These are phyloP conservation scores for Parotocinclus haroldoi DNA, from an alignment of 2,797 vertebrate species.

Conservation along the genomic window DNA sequence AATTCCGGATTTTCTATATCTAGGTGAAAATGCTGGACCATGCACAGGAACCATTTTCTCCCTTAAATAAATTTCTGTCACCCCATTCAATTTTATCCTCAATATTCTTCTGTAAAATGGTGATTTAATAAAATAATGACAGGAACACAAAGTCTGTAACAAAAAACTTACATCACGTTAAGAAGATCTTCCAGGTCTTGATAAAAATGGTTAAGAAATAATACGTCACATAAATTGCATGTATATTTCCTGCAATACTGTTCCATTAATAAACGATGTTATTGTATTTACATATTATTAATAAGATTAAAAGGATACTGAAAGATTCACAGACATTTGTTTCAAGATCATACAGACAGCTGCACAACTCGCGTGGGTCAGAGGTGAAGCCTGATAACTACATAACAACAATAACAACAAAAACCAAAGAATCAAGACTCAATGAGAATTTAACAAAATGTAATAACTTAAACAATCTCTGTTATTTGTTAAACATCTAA, in stretches of 20 bases:
- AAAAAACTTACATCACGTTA: conserved; percentile 84
- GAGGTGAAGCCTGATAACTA: conserved; percentile 94
- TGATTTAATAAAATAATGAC: neutral
- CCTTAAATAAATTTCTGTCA: too few relatives aligned
- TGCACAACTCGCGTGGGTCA: conserved; percentile 91
- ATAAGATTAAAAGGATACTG: conserved; percentile 80
- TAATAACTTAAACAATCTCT: too few relatives aligned
- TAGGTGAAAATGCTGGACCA: too few relatives aligned
- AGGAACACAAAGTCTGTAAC: neutral
- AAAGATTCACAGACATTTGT: conserved; percentile 89
- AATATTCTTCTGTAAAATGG: too few relatives aligned
- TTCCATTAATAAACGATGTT: neutral
- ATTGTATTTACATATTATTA: neutral
- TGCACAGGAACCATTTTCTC: too few relatives aligned
- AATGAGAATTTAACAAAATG: too few relatives aligned
- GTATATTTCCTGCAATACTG: too few relatives aligned
- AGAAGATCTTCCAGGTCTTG: conserved; percentile 92
- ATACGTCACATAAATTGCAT: neutral
- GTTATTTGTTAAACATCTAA: too few relatives aligned
- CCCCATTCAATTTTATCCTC: too few relatives aligned
- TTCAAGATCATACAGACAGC: conserved; percentile 92
- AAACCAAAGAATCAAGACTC: too few relatives aligned
- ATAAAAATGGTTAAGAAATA: conserved; percentile 18
- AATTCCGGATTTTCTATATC: too few relatives aligned
- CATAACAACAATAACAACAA: neutral